These are phyloP conservation scores for Barypeithes pellucidus DNA, from an alignment of 2,888 invertebrate genomes.

Conservation along the genomic window DNA sequence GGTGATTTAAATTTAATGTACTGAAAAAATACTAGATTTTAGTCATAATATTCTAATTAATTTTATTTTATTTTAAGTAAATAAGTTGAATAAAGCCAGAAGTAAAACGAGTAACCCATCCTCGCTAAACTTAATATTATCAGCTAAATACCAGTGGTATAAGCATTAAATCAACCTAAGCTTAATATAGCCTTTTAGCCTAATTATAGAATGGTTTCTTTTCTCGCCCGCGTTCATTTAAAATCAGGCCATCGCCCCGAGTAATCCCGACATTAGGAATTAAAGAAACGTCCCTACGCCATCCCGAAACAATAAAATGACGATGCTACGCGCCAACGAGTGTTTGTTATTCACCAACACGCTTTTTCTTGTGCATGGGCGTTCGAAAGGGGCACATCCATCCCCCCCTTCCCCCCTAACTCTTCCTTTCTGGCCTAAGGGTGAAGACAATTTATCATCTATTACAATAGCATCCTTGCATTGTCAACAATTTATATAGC, in stretches of 20 bases:
- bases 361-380: slow-evolving; percentile 21
- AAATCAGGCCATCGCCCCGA: slow-evolving; percentile 14
- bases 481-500: too few species aligned
- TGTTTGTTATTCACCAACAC: slow-evolving; percentile 37
- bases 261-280: slow-evolving; percentile 26
- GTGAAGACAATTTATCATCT: too few species aligned
- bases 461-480: too few species aligned
- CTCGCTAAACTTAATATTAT: not conserved
- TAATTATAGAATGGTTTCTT: not conserved
- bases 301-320: slow-evolving; percentile 40
- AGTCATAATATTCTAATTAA: too few species aligned
- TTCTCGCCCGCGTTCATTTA: not conserved
- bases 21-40: too few species aligned
- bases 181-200: slow-evolving; percentile 1
- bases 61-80: too few species aligned
- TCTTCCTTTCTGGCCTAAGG: too few species aligned
- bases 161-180: not conserved
- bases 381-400: slow-evolving; percentile 13
- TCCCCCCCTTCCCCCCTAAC: too few species aligned
- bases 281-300: slow-evolving; percentile 33
- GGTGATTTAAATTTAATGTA: too few species aligned
- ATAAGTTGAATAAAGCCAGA: too few species aligned
- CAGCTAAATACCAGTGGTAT: not conserved
- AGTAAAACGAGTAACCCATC: too few species aligned
- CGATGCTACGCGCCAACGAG: slow-evolving; percentile 23